Conservation (phyloP, 30 jellyfish, hydroid and myxozoan genomes). For the Chrysaora quinquecirrha region DNA sequence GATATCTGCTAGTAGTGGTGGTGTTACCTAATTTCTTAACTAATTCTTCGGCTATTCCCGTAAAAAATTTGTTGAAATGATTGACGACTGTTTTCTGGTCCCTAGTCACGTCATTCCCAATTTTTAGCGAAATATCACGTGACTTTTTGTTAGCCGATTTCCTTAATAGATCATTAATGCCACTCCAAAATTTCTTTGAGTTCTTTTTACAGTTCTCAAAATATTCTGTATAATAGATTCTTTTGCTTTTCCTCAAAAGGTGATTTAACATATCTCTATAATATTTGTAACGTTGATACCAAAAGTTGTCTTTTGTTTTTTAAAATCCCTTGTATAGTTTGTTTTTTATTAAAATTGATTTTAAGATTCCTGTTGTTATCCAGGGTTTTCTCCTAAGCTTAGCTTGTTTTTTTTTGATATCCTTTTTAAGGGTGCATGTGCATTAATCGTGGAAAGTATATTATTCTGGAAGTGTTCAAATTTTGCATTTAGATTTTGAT, state of each 20-base stretch:
- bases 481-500: not conserved
- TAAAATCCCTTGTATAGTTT: not conserved
- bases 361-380: not conserved
- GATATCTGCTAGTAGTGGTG: too few species aligned
- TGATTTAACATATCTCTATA: not conserved
- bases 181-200: not conserved
- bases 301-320: not conserved
- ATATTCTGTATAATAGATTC: too few species aligned
- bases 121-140: not conserved
- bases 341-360: not conserved
- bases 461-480: not conserved
- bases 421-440: not conserved
- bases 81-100: slow-evolving; percentile 57
- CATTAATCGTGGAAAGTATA: too few species aligned
- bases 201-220: not conserved
- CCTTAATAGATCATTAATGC: not conserved
- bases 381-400: not conserved
- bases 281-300: not conserved
- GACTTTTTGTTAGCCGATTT: not conserved
- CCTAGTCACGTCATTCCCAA: not conserved
- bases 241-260: not conserved
- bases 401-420: not conserved
- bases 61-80: slow-evolving; percentile 29
- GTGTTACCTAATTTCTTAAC: slow-evolving; percentile 23
- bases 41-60: slow-evolving; percentile 18